Evolutionary conservation across 2,797 vertebrate genomes (phyloP).

Genomic region (Meda fulgida): DNA sequence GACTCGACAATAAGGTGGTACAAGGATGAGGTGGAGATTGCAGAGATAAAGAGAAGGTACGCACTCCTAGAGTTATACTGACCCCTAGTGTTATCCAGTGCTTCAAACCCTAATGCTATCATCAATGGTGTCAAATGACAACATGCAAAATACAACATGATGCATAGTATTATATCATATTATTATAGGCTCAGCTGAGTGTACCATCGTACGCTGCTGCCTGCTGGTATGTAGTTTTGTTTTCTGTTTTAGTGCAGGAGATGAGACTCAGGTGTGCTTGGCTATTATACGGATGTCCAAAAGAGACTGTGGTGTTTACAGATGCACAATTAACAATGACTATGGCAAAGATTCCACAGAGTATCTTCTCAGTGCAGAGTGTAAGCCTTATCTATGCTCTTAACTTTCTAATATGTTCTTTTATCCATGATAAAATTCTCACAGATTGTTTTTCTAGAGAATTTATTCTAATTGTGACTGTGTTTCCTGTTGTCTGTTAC

Average conservation of each 20-base stretch:
- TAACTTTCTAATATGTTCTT: not conserved
- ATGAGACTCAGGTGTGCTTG: slow-evolving; percentile 88
- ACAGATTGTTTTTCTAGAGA: no score
- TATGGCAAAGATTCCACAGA: slow-evolving; percentile 87
- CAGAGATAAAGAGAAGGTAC: slow-evolving; percentile 83
- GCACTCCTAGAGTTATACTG: not conserved
- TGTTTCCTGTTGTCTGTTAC: slow-evolving; percentile 19
- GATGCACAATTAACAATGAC: slow-evolving; percentile 87
- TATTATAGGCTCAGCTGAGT: not conserved
- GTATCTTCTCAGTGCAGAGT: slow-evolving; percentile 85
- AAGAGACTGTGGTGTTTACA: slow-evolving; percentile 87
- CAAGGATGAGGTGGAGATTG: slow-evolving; percentile 85
- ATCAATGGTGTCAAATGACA: not conserved
- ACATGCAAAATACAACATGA: not conserved
- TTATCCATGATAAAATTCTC: not conserved
- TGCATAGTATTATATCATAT: not conserved
- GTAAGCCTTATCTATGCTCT: slow-evolving; percentile 67
- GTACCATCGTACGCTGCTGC: not conserved
- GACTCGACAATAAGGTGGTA: slow-evolving; percentile 89
- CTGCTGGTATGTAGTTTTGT: not conserved
- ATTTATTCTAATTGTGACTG: not conserved
- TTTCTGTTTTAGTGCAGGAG: slow-evolving; percentile 81
- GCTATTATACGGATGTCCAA: slow-evolving; percentile 86
- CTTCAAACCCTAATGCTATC: not conserved
- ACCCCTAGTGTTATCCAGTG: slow-evolving; percentile 10